Conservation (phyloP, 2,113 vertebrate species). For the Leiothrix lutea region DNA sequence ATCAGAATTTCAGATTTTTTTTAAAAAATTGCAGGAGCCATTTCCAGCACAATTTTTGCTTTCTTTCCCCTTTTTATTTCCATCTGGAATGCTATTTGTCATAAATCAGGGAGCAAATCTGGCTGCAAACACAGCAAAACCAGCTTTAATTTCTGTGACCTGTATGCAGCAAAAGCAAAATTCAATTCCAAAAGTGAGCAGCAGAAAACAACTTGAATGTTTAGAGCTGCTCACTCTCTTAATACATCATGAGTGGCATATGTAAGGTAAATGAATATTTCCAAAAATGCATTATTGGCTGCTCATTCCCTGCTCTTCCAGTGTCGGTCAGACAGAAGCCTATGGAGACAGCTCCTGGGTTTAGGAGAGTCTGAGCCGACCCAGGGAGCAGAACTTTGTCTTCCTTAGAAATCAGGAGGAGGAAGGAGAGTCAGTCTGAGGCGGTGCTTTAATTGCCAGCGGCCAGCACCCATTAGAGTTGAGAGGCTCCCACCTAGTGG, state of each 20-base stretch:
- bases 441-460: background rate
- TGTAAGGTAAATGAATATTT: background rate
- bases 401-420: background rate
- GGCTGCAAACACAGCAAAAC: background rate
- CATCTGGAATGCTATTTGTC: background rate
- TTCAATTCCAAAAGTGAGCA: background rate
- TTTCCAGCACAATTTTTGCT: background rate
- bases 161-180: background rate
- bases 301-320: background rate
- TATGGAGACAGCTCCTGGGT: background rate
- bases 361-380: background rate
- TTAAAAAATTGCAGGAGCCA: background rate
- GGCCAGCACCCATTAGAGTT: background rate
- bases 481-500: slow-evolving; percentile 58
- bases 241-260: background rate
- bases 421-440: background rate
- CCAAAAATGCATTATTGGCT: background rate
- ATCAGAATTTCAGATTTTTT: background rate
- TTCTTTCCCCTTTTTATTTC: background rate
- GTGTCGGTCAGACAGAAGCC: background rate
- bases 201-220: background rate
- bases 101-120: background rate
- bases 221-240: background rate
- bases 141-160: background rate
- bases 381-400: background rate